These are phyloP conservation scores for Tupaia chinensis DNA, from an alignment of 2,113 vertebrate species.

Conservation along the genomic window DNA sequence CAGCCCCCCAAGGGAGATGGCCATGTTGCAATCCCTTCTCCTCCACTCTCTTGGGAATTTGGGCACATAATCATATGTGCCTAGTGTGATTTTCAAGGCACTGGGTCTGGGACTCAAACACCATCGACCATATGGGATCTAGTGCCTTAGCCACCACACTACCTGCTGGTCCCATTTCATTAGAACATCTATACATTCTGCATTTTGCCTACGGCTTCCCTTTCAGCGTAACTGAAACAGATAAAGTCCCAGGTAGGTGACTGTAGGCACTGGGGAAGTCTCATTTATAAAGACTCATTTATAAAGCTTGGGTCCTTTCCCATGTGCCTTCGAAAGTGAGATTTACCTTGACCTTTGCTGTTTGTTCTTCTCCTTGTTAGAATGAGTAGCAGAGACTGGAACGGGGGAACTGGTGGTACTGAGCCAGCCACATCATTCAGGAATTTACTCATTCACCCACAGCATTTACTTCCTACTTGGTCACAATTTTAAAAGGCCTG, in stretches of 20 bases:
- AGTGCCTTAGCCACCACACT: no score
- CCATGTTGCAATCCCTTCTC: no score
- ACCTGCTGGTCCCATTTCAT: background rate
- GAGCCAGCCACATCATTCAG: background rate
- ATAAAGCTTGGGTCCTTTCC: background rate
- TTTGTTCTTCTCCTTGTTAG: background rate
- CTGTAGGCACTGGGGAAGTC: background rate
- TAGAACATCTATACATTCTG: background rate
- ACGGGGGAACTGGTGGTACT: background rate
- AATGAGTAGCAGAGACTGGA: background rate
- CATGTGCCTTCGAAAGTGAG: slow-evolving; percentile 13
- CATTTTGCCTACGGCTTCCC: background rate
- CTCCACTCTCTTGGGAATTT: no score
- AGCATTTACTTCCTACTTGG: background rate
- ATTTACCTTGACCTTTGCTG: slow-evolving; percentile 39
- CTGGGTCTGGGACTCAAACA: no score
- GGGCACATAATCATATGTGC: no score
- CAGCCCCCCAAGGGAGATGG: no score
- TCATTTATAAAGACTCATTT: background rate
- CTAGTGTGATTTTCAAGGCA: no score
- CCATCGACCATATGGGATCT: no score
- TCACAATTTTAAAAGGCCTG: slow-evolving; percentile 19
- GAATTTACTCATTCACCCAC: background rate
- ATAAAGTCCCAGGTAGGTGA: background rate
- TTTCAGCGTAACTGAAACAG: slow-evolving; percentile 42